A percentile compares a stretch with the other conserved stretches of the same genome.
These are phyloP conservation scores for Menura novaehollandiae DNA, from an alignment of 2,113 vertebrate genomes.

Conservation along the genomic window DNA sequence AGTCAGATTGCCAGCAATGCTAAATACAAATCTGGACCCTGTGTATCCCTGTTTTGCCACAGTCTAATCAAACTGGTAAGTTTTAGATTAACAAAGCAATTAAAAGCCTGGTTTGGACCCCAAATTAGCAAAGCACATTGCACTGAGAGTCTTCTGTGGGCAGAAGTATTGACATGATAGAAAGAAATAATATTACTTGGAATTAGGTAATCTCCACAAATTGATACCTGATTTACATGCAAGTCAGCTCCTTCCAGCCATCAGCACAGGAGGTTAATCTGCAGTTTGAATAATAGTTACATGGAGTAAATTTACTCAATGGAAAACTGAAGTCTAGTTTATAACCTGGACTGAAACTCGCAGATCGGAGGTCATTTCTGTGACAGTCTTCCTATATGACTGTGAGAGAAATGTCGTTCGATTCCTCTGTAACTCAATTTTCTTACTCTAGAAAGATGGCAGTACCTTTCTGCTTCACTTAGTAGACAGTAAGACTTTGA, in stretches of 20 bases:
- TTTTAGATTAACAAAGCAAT: background rate
- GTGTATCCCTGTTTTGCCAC: background rate
- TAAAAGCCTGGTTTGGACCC: background rate
- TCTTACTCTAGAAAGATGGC: background rate
- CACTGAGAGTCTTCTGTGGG: background rate
- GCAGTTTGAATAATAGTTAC: background rate
- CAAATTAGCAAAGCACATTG: background rate
- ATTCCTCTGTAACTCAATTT: background rate
- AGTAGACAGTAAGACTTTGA: background rate
- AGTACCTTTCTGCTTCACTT: background rate
- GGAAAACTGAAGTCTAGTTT: background rate
- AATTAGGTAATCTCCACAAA: background rate
- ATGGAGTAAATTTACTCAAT: background rate
- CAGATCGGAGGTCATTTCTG: background rate
- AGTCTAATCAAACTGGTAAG: background rate
- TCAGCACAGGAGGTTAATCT: background rate
- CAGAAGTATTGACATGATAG: background rate
- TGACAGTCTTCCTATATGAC: background rate
- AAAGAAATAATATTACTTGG: background rate
- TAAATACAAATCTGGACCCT: background rate
- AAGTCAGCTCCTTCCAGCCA: background rate
- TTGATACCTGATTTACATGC: background rate
- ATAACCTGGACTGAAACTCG: background rate
- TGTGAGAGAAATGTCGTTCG: background rate
- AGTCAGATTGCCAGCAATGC: background rate